Percentiles rank a stretch among this genome's conserved stretches.
Evolutionary conservation across 2,888 invertebrate genomes (phyloP).

Genomic region (Branchipolynoe longqiensis): DNA sequence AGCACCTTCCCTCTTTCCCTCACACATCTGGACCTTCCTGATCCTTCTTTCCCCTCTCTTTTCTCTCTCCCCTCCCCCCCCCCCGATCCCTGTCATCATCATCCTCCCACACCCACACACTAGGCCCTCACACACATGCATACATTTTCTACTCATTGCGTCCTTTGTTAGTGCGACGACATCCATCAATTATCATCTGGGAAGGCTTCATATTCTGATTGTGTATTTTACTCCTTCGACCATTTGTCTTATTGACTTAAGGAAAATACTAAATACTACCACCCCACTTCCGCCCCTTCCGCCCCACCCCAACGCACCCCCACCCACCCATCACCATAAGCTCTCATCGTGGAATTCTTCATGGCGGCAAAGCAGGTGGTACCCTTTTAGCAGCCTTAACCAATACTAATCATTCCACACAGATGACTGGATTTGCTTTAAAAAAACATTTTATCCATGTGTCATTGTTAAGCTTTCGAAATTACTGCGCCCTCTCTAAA

Average conservation of each 20-base stretch:
- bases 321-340: too few relatives aligned
- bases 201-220: slow-evolving; percentile 21
- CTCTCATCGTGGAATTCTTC: too few relatives aligned
- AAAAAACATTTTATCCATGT: too few relatives aligned
- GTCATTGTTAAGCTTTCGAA: neutral
- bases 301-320: too few relatives aligned
- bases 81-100: neutral
- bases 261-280: too few relatives aligned
- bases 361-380: slow-evolving; percentile 24
- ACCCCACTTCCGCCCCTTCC: too few relatives aligned
- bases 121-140: neutral
- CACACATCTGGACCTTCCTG: too few relatives aligned
- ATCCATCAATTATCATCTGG: slow-evolving; percentile 11
- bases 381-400: slow-evolving; percentile 25
- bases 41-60: too few relatives aligned
- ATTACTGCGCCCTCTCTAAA: slow-evolving; percentile 1
- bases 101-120: neutral
- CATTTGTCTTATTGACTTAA: slow-evolving; percentile 45
- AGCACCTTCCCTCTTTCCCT: too few relatives aligned
- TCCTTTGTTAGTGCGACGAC: neutral
- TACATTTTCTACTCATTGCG: slow-evolving; percentile 19
- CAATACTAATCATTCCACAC: slow-evolving; percentile 29
- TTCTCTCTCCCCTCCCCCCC: neutral
- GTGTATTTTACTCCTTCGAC: slow-evolving; percentile 4
- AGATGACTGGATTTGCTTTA: too few relatives aligned